Percentiles rank a stretch among this genome's conserved stretches.
phyloP scores from a whole-genome alignment of 2,888 invertebrate genomes.

The Papilio elwesi region DNA sequence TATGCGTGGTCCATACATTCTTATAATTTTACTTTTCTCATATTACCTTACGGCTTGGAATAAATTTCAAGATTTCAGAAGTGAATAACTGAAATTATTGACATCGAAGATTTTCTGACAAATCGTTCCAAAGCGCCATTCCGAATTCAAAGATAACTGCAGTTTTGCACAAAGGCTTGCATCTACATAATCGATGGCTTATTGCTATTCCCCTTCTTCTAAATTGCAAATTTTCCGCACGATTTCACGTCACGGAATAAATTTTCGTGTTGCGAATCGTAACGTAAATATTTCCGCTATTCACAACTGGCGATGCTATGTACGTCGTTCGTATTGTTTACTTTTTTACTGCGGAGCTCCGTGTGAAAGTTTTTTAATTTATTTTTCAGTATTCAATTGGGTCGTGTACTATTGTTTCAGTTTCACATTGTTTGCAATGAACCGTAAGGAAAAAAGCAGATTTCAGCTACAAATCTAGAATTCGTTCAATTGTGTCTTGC shows the following conservation, averaged over 20 bases:
- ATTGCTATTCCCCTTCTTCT: slow-evolving; percentile 82
- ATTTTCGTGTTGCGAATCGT: slow-evolving; percentile 76
- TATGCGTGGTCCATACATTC: no score
- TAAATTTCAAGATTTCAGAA: slow-evolving; percentile 52
- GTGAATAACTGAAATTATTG: slow-evolving; percentile 56
- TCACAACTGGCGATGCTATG: slow-evolving; percentile 57
- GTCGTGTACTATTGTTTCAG: slow-evolving; percentile 33
- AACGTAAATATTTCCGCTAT: slow-evolving; percentile 70
- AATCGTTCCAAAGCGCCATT: slow-evolving; percentile 70
- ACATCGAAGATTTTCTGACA: slow-evolving; percentile 70
- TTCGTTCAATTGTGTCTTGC: neutral
- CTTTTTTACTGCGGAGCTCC: slow-evolving; percentile 43
- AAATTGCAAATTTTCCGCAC: slow-evolving; percentile 84
- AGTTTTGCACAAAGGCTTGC: slow-evolving; percentile 77
- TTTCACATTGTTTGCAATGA: slow-evolving; percentile 25
- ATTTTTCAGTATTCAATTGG: slow-evolving; percentile 42
- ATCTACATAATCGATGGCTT: slow-evolving; percentile 83
- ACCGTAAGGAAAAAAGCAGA: slow-evolving; percentile 9
- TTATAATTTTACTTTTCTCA: no score
- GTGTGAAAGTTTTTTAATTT: slow-evolving; percentile 22
- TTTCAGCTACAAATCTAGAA: slow-evolving; percentile 7
- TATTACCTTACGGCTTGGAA: slow-evolving; percentile 2
- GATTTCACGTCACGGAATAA: slow-evolving; percentile 79
- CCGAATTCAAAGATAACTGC: slow-evolving; percentile 79
- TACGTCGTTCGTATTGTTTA: slow-evolving; percentile 55